Evolutionary conservation across 2,888 invertebrate species (phyloP).

Genomic region (Eueremaeus valkanovi): DNA sequence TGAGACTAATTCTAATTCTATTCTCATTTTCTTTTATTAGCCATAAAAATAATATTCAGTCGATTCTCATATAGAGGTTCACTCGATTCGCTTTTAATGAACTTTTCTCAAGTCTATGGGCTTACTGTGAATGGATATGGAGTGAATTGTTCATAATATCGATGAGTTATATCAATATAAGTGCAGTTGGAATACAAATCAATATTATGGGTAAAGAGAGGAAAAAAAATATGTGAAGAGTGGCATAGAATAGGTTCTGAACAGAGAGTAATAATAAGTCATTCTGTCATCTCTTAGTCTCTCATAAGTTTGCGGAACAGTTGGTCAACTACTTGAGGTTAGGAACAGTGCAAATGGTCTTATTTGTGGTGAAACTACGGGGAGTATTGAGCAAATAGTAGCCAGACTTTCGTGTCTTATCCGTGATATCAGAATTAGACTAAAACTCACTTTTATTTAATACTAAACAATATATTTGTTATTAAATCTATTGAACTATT

Average conservation of each 20-base stretch:
- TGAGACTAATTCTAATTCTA: no score
- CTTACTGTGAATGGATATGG: no score
- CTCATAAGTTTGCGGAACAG: conserved; percentile 2
- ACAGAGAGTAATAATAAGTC: conserved; percentile 23
- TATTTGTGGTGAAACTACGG: background rate
- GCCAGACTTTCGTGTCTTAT: no score
- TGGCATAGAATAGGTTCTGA: background rate
- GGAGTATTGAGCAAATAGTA: no score
- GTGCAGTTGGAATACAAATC: no score
- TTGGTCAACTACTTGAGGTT: conserved; percentile 4
- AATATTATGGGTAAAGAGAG: background rate
- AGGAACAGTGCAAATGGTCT: background rate
- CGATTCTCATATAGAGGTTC: background rate
- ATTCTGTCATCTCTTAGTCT: conserved; percentile 20
- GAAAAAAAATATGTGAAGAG: background rate
- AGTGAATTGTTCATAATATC: no score
- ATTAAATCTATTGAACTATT: no score
- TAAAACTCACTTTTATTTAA: no score
- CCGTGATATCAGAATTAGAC: no score
- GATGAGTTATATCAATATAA: no score
- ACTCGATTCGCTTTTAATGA: background rate
- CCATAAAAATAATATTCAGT: background rate
- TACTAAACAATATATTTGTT: no score
- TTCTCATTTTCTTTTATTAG: background rate
- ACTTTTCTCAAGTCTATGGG: background rate